phyloP scores from a whole-genome alignment of 2,888 invertebrate genomes.

The Clistopyga incitator region DNA sequence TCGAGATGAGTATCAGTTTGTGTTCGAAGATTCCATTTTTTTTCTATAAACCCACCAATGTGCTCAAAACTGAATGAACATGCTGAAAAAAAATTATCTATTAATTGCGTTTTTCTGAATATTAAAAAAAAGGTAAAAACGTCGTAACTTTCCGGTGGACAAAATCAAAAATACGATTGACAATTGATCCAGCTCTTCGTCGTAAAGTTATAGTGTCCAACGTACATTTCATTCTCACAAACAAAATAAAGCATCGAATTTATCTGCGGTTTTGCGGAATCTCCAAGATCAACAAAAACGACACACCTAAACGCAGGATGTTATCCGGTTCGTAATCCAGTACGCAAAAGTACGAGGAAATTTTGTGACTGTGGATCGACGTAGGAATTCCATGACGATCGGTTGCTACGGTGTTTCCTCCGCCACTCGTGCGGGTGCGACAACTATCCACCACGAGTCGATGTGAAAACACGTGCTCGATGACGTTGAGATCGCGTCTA shows the following conservation, averaged over 20 bases:
- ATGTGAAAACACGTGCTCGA: conserved; percentile 35
- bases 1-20: too few species aligned
- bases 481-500: conserved; percentile 33
- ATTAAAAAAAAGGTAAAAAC: neutral
- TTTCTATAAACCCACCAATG: neutral
- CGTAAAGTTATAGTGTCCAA: neutral
- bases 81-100: neutral
- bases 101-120: neutral
- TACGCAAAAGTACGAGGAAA: neutral
- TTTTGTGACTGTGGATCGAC: neutral
- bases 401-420: neutral
- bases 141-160: neutral
- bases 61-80: neutral
- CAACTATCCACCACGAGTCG: neutral
- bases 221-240: neutral
- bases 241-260: neutral
- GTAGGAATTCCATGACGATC: neutral
- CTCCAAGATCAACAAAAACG: neutral
- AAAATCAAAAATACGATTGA: neutral
- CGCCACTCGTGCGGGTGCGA: neutral
- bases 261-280: neutral
- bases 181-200: neutral
- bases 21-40: neutral
- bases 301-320: neutral
- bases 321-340: neutral